Evolutionary conservation across 2,113 vertebrate species (phyloP), one percentile per base, ranked within the genome.

Genomic region (Chaetodon auriga): DNA sequence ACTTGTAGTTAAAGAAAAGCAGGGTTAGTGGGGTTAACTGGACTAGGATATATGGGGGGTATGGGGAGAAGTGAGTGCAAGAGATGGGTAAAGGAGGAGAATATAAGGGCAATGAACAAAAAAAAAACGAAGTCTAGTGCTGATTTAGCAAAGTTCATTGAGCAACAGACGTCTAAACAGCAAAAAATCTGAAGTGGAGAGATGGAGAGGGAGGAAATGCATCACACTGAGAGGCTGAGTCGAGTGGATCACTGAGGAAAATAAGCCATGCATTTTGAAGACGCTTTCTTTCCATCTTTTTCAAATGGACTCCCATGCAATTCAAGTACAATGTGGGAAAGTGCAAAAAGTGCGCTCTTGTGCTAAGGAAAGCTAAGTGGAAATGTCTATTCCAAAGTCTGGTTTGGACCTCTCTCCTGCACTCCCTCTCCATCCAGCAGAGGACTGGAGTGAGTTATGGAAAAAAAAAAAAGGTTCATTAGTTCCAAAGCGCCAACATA

Each of bases 1-100:
- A n/a, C 36, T 68, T 64, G 25, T 75, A 74, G 75, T 72, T 68
- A 58, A 78, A 87, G 60, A 58, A 76, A 75, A 82, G 35, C 19
- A 14, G 9, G n/a, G 89, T 93, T 92, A 92, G 58, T 84, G 25
- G 21, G 70, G 84, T 93, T 89, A 90, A 85, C 45, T 38, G 53
- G 35, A 83, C 36, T 55, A 5, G 0, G 63, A 51, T 9, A 25
- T 16, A 66, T 21, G 45, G 38, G 38, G 38, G 38, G 38, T 78
- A 57, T 25, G 0, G 4, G 62, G 46, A 14, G 25, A 72, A 51
- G 5, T 45, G 43, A 71, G 7, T 57, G 5, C 19, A 63, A 65
- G 36, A 53, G 61, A 60, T 6, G 14, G 30, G 23, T 72, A 55
- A 63, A 64, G 49, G 38, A 72, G 16, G 15, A 48, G 3, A 66